phyloP scores from a whole-genome alignment of 2,888 invertebrate species.

The Xanthostigma xanthostigma region DNA sequence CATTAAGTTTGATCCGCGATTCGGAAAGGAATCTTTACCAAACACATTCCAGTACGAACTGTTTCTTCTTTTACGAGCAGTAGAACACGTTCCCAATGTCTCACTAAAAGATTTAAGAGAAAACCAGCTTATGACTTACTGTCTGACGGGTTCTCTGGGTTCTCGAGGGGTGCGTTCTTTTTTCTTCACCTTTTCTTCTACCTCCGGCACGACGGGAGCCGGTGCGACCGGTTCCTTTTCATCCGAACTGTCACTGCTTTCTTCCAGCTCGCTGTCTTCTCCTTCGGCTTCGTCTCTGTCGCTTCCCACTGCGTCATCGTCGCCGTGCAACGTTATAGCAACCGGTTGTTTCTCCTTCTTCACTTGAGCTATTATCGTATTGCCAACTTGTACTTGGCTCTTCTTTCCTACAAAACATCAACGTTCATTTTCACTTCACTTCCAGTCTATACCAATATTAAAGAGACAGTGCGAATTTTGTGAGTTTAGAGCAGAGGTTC shows the following conservation, averaged over 20 bases:
- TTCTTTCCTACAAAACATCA: slow-evolving; percentile 22
- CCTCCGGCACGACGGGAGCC: slow-evolving; percentile 21
- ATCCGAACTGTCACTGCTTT: slow-evolving; percentile 21
- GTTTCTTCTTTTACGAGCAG: too few species aligned
- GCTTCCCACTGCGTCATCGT: slow-evolving; percentile 54
- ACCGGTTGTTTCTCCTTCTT: slow-evolving; percentile 29
- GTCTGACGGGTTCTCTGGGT: slow-evolving; percentile 40
- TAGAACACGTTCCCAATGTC: too few species aligned
- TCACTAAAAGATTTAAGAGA: too few species aligned
- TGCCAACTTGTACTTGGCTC: slow-evolving; percentile 48
- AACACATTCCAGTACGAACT: too few species aligned
- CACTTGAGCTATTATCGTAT: slow-evolving; percentile 44
- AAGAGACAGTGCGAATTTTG: too few species aligned
- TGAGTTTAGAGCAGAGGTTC: too few species aligned
- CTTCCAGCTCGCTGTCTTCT: slow-evolving; percentile 54
- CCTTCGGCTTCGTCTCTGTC: slow-evolving; percentile 54
- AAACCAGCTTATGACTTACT: slow-evolving; percentile 31
- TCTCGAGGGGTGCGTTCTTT: slow-evolving; percentile 6
- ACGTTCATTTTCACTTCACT: background rate
- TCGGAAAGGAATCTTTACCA: too few species aligned
- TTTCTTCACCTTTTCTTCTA: slow-evolving; percentile 17
- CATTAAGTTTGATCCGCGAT: too few species aligned
- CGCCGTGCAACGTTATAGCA: slow-evolving; percentile 41
- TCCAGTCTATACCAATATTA: background rate
- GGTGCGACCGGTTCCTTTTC: slow-evolving; percentile 20